Percentiles rank a stretch among this genome's conserved stretches.
phyloP scores from a whole-genome alignment of 2,113 vertebrate genomes.

The Menura novaehollandiae region DNA sequence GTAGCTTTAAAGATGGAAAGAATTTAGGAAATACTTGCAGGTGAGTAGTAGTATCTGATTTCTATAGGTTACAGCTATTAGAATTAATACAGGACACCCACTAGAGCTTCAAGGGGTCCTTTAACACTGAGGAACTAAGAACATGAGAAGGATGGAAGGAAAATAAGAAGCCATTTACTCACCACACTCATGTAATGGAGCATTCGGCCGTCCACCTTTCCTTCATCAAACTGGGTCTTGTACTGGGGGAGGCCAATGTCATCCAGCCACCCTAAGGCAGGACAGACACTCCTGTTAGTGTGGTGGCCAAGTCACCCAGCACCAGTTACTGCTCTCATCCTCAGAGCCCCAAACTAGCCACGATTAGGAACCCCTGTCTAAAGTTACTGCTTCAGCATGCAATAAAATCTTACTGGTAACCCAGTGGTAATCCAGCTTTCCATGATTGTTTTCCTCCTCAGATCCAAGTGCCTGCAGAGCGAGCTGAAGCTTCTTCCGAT shows the following conservation, averaged over 20 bases:
- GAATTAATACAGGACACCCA: background rate
- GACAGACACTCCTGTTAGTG: background rate
- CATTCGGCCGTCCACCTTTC: conserved; percentile 92
- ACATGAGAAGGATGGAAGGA: background rate
- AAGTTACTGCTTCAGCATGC: background rate
- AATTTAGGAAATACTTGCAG: background rate
- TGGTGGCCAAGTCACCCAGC: background rate
- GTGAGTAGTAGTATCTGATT: background rate
- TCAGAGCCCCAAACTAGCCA: background rate
- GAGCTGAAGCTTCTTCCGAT: conserved; percentile 96
- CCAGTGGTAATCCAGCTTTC: conserved; percentile 96
- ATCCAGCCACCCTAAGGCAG: conserved; percentile 89
- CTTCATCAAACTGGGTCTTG: conserved; percentile 98
- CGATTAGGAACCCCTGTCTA: background rate
- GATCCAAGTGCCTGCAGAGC: conserved; percentile 93
- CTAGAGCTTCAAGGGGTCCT: background rate
- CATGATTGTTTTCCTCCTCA: conserved; percentile 92
- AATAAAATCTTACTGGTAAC: conserved; percentile 86
- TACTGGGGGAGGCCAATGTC: conserved; percentile 98
- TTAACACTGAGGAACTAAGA: background rate
- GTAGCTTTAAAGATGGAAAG: background rate
- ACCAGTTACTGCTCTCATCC: background rate
- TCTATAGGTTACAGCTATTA: background rate
- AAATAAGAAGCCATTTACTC: conserved; percentile 56
- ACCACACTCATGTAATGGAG: conserved; percentile 97